These are phyloP conservation scores for Chaetura pelagica DNA, from an alignment of 2,113 vertebrate genomes.

Conservation along the genomic window DNA sequence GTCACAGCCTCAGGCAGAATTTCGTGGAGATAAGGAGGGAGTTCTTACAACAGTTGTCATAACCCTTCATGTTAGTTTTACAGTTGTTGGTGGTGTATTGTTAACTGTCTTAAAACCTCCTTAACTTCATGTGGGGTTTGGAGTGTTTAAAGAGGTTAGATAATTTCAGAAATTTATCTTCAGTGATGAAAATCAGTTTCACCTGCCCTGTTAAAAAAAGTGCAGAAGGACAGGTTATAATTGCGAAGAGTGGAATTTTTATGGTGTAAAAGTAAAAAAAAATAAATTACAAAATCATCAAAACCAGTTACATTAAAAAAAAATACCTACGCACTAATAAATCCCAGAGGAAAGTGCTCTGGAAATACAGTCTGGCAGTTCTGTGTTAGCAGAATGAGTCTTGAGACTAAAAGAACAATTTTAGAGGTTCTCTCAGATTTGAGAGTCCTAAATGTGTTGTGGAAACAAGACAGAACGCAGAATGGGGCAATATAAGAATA, in stretches of 20 bases:
- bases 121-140: not conserved
- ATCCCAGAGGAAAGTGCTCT: not conserved
- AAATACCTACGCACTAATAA: not conserved
- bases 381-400: not conserved
- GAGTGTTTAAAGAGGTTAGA: not conserved
- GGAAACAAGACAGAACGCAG: not conserved
- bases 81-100: not conserved
- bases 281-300: not conserved
- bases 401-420: not conserved
- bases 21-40: not conserved
- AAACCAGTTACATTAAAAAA: not conserved
- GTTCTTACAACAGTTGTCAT: not conserved
- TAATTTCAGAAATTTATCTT: not conserved
- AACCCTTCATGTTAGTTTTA: not conserved
- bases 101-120: not conserved
- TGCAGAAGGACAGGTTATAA: not conserved
- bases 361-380: not conserved
- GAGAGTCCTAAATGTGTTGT: not conserved
- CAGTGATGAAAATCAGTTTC: not conserved
- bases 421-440: not conserved
- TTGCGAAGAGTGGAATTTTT: not conserved
- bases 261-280: not conserved
- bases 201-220: not conserved
- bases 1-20: not conserved
- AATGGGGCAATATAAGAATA: not conserved